Conservation (phyloP, 2,888 invertebrate species). For the Perithous albicinctus region DNA sequence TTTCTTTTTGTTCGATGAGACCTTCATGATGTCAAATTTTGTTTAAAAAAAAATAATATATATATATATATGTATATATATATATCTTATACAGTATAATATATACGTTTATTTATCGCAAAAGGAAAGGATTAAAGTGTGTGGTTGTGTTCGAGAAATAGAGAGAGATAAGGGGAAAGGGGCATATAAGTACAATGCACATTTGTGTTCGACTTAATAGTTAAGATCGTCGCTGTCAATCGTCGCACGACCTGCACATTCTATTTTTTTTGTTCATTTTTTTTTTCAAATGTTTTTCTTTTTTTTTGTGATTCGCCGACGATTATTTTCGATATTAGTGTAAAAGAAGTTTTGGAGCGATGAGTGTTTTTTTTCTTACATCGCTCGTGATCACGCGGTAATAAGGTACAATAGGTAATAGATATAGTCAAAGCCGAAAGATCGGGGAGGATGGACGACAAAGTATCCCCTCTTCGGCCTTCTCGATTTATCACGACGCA, state of each 20-base stretch:
- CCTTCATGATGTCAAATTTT: no score
- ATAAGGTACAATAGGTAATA: conserved; percentile 51
- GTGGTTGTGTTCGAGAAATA: conserved; percentile 41
- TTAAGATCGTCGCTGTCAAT: conserved; percentile 63
- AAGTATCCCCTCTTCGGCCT: conserved; percentile 21
- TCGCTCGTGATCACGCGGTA: conserved; percentile 37
- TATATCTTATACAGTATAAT: no score
- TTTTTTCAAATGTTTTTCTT: background rate
- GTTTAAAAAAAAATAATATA: no score
- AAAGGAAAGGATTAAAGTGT: conserved; percentile 53
- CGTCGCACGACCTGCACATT: conserved; percentile 31
- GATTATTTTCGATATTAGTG: background rate
- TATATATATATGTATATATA: no score
- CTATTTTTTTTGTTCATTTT: background rate
- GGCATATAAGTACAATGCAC: conserved; percentile 71
- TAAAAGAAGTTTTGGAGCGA: conserved; percentile 29
- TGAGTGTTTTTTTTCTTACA: background rate
- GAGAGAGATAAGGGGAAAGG: conserved; percentile 17
- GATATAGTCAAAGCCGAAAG: conserved; percentile 31
- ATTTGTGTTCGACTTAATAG: conserved; percentile 60
- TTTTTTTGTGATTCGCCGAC: conserved; percentile 9
- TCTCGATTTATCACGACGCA: conserved; percentile 44
- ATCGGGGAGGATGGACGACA: background rate
- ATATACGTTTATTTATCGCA: conserved; percentile 73
- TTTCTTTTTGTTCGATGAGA: no score